A percentile compares a stretch with the other conserved stretches of the same genome.
Evolutionary conservation across 2,888 invertebrate genomes (phyloP).

Genomic region (Watsonalla cultraria): DNA sequence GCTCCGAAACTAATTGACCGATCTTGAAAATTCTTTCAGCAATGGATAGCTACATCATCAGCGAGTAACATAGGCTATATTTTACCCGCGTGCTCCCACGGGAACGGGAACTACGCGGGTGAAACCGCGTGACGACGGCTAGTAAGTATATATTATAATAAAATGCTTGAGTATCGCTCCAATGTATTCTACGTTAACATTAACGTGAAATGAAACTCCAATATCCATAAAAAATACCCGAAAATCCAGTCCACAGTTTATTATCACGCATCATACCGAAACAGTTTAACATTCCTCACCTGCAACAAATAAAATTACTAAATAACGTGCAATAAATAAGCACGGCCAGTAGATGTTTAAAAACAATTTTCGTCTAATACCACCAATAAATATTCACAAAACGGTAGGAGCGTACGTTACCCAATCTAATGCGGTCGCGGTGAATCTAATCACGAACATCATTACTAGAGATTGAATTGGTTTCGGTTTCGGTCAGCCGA

Average conservation of each 20-base stretch:
- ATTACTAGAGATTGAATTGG: constrained; percentile 14
- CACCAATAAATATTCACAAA: constrained; percentile 23
- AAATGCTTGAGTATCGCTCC: too few species aligned
- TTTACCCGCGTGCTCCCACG: too few species aligned
- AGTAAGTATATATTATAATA: too few species aligned
- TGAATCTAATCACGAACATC: constrained; percentile 27
- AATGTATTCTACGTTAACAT: too few species aligned
- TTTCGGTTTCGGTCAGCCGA: neutral
- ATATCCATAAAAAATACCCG: neutral
- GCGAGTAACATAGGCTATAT: too few species aligned
- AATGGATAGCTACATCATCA: too few species aligned
- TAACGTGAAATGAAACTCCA: neutral
- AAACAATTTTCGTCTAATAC: constrained; percentile 8
- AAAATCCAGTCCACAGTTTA: neutral
- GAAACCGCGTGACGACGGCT: too few species aligned
- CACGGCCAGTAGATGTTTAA: neutral
- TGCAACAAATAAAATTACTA: neutral
- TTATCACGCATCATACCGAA: neutral
- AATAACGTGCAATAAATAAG: neutral
- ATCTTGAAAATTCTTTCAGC: too few species aligned
- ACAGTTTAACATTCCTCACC: neutral
- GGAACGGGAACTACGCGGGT: too few species aligned
- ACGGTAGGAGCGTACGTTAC: constrained; percentile 6
- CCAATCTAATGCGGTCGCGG: constrained; percentile 21
- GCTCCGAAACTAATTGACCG: too few species aligned